Evolutionary conservation across 35 echinoderm and acorn worm genomes (phyloP).

Genomic region (Acanthaster planci): DNA sequence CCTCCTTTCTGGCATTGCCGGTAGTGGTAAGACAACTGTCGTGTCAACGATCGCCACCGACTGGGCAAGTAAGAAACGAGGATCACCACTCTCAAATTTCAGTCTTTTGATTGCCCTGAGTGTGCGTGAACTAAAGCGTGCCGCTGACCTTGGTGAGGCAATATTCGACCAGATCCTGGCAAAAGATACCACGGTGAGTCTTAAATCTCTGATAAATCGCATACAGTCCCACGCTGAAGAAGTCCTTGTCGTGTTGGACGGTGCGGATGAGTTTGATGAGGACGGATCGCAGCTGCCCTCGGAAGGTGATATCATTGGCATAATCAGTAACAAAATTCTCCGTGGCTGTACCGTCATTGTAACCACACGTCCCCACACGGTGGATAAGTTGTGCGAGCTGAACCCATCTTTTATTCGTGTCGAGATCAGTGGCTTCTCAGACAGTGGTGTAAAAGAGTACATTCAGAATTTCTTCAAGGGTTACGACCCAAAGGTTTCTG

Average conservation of each 20-base stretch:
- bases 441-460: background rate
- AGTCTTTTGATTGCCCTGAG: background rate
- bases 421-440: background rate
- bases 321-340: background rate
- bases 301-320: slow-evolving; percentile 4
- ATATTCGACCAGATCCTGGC: background rate
- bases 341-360: background rate
- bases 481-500: background rate
- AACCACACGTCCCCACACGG: background rate
- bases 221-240: background rate
- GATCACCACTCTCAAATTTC: background rate
- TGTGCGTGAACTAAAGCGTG: background rate
- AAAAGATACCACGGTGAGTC: background rate
- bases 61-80: background rate
- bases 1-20: background rate
- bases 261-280: background rate
- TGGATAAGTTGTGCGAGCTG: background rate
- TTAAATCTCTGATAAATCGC: background rate
- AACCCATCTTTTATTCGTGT: background rate
- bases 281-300: background rate
- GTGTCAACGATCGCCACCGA: slow-evolving; percentile 3
- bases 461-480: background rate
- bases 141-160: background rate
- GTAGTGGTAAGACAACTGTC: slow-evolving; percentile 6
- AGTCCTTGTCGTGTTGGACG: background rate